phyloP scores from a whole-genome alignment of 2,888 invertebrate species.

The Capitulum mitella region DNA sequence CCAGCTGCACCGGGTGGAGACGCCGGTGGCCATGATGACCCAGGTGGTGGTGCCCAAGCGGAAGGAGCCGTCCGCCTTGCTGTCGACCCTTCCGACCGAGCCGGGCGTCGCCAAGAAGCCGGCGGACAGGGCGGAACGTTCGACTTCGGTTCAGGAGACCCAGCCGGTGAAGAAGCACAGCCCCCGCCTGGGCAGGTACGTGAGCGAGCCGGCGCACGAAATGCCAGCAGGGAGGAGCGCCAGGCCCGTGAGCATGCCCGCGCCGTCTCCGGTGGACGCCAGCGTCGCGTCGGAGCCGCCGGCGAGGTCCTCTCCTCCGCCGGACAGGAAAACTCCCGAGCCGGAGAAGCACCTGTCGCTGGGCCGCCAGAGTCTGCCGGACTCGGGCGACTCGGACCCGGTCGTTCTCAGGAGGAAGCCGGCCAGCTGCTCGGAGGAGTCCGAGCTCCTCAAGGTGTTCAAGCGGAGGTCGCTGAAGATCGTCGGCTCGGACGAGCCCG shows the following conservation, averaged over 20 bases:
- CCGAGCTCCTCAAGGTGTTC: conserved; percentile 73
- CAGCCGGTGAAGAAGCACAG: background rate
- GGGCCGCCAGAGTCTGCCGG: background rate
- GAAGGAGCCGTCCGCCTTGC: background rate
- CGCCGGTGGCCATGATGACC: conserved; percentile 54
- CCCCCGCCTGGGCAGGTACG: background rate
- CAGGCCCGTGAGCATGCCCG: background rate
- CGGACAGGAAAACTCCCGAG: background rate
- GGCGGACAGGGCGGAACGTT: background rate
- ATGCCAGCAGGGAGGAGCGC: background rate
- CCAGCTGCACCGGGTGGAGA: conserved; percentile 62
- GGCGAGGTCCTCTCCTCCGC: background rate
- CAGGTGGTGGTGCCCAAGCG: conserved; percentile 14
- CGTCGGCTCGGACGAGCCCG: background rate
- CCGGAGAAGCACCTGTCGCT: background rate
- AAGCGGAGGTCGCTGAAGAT: conserved; percentile 65
- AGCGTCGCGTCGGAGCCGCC: background rate
- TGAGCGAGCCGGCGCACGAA: background rate
- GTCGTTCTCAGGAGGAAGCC: background rate
- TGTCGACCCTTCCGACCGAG: too few relatives aligned
- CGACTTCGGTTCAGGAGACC: background rate
- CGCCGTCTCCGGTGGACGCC: background rate
- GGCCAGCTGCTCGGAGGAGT: conserved; percentile 50
- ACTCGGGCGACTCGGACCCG: background rate
- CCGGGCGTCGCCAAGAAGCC: background rate